Evolutionary conservation across 2,888 invertebrate species (phyloP).

Genomic region (Eupithecia dodoneata): DNA sequence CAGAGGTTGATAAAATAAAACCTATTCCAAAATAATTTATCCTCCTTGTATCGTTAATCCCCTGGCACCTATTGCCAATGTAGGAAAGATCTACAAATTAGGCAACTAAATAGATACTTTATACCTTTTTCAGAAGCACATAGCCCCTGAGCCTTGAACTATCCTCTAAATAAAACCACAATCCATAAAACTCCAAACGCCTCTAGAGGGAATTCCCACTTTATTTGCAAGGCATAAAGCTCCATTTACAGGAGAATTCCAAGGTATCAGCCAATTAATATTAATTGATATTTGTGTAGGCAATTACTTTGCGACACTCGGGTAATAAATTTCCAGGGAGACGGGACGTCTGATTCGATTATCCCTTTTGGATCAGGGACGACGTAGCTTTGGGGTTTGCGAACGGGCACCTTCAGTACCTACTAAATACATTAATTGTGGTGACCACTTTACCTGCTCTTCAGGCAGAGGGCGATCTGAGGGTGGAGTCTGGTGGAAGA

Average conservation of each 20-base stretch:
- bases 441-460: not conserved
- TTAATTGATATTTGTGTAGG: constrained; percentile 47
- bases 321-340: constrained; percentile 10
- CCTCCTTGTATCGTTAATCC: not conserved
- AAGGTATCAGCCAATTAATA: constrained; percentile 46
- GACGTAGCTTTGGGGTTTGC: not conserved
- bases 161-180: constrained; percentile 3
- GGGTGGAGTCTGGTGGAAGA: no score
- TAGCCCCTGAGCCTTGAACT: not conserved
- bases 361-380: constrained; percentile 22
- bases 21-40: not conserved
- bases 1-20: not conserved
- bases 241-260: constrained; percentile 27
- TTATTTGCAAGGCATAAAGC: constrained; percentile 14
- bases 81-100: not conserved
- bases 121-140: not conserved
- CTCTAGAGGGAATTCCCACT: not conserved
- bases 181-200: not conserved
- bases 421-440: not conserved
- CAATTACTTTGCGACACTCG: constrained; percentile 37
- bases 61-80: not conserved
- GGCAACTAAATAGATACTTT: not conserved
- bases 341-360: constrained; percentile 29
- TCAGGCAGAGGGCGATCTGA: not conserved
- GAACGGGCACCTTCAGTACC: not conserved